Evolutionary conservation across 2,113 vertebrate species (phyloP).

Genomic region (Callopanchax toddi): DNA sequence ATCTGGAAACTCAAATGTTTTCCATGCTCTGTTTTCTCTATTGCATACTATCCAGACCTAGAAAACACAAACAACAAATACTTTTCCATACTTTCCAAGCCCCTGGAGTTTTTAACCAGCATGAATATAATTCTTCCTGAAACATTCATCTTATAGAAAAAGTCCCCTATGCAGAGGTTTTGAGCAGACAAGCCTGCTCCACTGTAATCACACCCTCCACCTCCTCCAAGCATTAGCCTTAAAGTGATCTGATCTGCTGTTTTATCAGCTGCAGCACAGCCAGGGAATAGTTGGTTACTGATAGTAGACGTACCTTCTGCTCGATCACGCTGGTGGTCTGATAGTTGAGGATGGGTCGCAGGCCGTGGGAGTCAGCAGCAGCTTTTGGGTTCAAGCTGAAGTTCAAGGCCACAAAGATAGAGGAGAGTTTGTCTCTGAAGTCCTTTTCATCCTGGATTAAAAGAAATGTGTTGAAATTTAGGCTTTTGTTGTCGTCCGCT

Average conservation of each 20-base stretch:
- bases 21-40: no score
- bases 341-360: constrained; percentile 88
- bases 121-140: constrained; percentile 27
- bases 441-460: constrained; percentile 86
- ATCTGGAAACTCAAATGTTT: no score
- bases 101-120: constrained; percentile 56
- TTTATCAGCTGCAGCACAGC: no score
- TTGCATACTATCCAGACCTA: no score
- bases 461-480: constrained; percentile 27
- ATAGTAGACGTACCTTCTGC: constrained; percentile 82
- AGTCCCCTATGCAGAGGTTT: no score
- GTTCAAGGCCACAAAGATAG: constrained; percentile 88
- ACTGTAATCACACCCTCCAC: no score
- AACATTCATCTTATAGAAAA: constrained; percentile 20
- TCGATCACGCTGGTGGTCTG: constrained; percentile 82
- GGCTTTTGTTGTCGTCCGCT: no score
- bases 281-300: background rate
- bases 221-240: no score
- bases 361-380: constrained; percentile 80
- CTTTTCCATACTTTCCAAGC: no score
- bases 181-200: no score
- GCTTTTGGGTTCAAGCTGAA: constrained; percentile 86
- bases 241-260: no score
- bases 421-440: constrained; percentile 92
- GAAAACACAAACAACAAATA: no score